Conservation (phyloP, 2,797 vertebrate genomes). For the Chanos chanos region DNA sequence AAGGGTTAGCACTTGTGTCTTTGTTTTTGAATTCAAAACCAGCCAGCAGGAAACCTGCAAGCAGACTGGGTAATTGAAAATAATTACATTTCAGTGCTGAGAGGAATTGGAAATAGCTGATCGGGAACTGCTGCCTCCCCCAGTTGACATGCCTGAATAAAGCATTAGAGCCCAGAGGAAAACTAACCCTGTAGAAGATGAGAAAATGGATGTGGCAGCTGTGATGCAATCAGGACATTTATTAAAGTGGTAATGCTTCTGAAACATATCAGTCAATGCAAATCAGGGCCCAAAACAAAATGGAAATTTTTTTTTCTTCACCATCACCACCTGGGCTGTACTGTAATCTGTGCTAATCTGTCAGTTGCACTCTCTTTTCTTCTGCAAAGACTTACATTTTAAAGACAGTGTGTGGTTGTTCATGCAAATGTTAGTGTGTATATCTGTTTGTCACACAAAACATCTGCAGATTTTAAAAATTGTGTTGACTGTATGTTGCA, state of each 20-base stretch:
- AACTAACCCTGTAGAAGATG: slow-evolving; percentile 21
- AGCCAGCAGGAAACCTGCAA: slow-evolving; percentile 36
- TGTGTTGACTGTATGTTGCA: background rate
- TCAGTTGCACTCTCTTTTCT: background rate
- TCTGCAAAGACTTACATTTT: too few relatives aligned
- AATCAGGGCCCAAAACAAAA: too few relatives aligned
- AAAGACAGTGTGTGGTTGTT: too few relatives aligned
- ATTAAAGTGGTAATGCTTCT: slow-evolving; percentile 8
- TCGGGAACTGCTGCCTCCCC: slow-evolving; percentile 10
- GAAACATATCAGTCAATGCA: slow-evolving; percentile 21
- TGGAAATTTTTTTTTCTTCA: background rate
- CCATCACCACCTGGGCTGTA: background rate
- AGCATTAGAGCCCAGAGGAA: slow-evolving; percentile 5
- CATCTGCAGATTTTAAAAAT: too few relatives aligned
- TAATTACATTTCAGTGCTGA: slow-evolving; percentile 61
- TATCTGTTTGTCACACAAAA: background rate
- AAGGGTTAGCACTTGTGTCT: slow-evolving; percentile 11
- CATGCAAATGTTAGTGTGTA: background rate
- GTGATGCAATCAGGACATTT: slow-evolving; percentile 2
- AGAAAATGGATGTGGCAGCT: slow-evolving; percentile 11
- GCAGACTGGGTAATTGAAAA: slow-evolving; percentile 59
- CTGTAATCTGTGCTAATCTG: background rate
- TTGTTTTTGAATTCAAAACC: slow-evolving; percentile 18
- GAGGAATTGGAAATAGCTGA: slow-evolving; percentile 27
- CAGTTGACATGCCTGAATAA: slow-evolving; percentile 4